Evolutionary conservation across 35 echinoderm and acorn worm genomes (phyloP).

Genomic region (Holothuria glaberrima): DNA sequence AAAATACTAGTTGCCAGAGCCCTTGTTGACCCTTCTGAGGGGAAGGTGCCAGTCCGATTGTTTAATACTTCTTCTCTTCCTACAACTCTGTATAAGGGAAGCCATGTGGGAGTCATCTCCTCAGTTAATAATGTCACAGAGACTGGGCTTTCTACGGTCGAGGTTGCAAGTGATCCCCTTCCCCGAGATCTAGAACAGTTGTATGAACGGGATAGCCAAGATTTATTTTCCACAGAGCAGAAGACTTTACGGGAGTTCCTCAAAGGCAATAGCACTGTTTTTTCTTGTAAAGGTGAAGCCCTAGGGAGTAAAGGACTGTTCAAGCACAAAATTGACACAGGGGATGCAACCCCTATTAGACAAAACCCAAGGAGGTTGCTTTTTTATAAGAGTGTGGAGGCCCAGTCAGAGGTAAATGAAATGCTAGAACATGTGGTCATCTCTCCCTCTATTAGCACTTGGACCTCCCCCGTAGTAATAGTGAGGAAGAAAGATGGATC

Average conservation of each 20-base stretch:
- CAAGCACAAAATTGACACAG: constrained; percentile 60
- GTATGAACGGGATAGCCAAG: not conserved
- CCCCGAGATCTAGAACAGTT: constrained; percentile 15
- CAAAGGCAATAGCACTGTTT: constrained; percentile 4
- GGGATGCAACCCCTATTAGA: constrained; percentile 50
- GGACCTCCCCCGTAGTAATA: constrained; percentile 47
- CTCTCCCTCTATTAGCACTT: constrained; percentile 49
- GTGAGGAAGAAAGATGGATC: constrained; percentile 58
- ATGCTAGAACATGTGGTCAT: constrained; percentile 61
- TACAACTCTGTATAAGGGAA: constrained; percentile 12
- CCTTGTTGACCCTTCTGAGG: not conserved
- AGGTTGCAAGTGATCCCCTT: not conserved
- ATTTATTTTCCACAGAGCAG: not conserved
- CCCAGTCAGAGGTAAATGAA: constrained; percentile 29
- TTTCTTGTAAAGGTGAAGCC: constrained; percentile 5
- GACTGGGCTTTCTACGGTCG: not conserved
- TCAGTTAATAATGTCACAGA: not conserved
- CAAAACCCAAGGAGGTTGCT: constrained; percentile 41
- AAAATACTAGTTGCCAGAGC: not conserved
- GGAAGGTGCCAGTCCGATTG: not conserved
- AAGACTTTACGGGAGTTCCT: not conserved
- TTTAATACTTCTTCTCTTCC: constrained; percentile 1
- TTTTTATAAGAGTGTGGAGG: constrained; percentile 15
- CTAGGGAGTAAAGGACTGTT: constrained; percentile 44
- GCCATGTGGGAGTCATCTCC: constrained; percentile 30